A percentile compares a stretch with the other conserved stretches of the same genome.
Conservation (phyloP, 1,140 invertebrate genomes). For the Pseudomyrmex sp. region DNA sequence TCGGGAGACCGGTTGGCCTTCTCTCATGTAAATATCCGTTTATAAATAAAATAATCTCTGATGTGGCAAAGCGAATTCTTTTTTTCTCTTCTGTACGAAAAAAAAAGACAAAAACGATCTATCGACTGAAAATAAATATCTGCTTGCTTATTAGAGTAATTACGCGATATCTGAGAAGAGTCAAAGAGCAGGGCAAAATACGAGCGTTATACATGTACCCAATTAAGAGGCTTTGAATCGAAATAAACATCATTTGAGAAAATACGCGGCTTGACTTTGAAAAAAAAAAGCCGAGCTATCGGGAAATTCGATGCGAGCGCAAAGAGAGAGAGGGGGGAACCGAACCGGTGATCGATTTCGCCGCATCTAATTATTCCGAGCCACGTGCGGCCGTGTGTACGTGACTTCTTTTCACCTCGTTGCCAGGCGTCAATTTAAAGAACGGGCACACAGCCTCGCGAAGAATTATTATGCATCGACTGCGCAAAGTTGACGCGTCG, state of each 20-base stretch:
- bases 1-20: slow-evolving; percentile 37
- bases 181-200: not conserved
- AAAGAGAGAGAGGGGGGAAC: slow-evolving; percentile 9
- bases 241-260: not conserved
- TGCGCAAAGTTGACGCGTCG: not conserved
- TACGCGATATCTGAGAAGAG: not conserved
- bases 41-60: not conserved
- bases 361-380: slow-evolving; percentile 46
- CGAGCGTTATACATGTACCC: no score
- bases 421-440: not conserved
- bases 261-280: not conserved
- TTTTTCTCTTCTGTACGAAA: not conserved
- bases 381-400: slow-evolving; percentile 28
- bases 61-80: not conserved
- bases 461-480: not conserved
- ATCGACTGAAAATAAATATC: no score
- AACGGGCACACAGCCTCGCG: not conserved
- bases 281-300: not conserved
- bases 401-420: slow-evolving; percentile 41
- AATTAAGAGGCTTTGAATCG: not conserved
- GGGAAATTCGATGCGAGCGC: not conserved
- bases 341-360: slow-evolving; percentile 43
- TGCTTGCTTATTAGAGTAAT: no score
- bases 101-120: not conserved
- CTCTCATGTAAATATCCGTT: slow-evolving; percentile 20